These are phyloP conservation scores for Amphiduros pacificus DNA, from an alignment of 2,888 invertebrate genomes.

Conservation along the genomic window DNA sequence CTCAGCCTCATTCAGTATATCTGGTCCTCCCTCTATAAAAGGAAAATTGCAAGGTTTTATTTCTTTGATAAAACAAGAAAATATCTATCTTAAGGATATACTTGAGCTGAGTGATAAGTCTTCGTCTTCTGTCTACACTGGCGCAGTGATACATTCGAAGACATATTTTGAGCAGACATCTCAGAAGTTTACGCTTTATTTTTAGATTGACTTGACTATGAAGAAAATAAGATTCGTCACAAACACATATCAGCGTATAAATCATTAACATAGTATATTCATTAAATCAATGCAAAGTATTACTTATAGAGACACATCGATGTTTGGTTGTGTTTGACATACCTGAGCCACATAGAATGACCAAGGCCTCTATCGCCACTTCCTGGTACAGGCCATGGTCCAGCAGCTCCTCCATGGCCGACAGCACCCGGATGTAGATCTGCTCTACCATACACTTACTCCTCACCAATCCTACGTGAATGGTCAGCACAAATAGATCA, in stretches of 20 bases:
- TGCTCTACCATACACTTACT: slow-evolving; percentile 44
- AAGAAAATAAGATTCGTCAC: neutral
- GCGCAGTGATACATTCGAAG: no score
- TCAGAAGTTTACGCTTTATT: no score
- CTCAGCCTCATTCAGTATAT: slow-evolving; percentile 32
- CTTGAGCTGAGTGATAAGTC: no score
- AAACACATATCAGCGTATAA: neutral
- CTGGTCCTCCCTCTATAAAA: slow-evolving; percentile 35
- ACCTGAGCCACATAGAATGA: slow-evolving; percentile 47
- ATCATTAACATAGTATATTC: neutral
- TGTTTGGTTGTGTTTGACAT: neutral
- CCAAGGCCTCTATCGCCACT: slow-evolving; percentile 44
- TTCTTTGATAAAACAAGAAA: no score
- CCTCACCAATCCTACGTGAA: slow-evolving; percentile 37
- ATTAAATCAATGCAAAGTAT: neutral
- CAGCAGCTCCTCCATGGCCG: slow-evolving; percentile 33
- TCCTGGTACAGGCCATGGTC: slow-evolving; percentile 43
- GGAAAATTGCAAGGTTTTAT: no score
- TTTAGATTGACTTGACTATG: no score
- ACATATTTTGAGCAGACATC: no score
- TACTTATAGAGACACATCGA: neutral
- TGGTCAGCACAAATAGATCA: neutral
- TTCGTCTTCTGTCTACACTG: no score
- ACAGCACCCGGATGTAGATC: slow-evolving; percentile 36
- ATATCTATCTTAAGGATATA: no score